Evolutionary conservation across 2,797 vertebrate species (phyloP), one percentile per base, ranked within the genome.

Genomic region (Anguilla obscura): DNA sequence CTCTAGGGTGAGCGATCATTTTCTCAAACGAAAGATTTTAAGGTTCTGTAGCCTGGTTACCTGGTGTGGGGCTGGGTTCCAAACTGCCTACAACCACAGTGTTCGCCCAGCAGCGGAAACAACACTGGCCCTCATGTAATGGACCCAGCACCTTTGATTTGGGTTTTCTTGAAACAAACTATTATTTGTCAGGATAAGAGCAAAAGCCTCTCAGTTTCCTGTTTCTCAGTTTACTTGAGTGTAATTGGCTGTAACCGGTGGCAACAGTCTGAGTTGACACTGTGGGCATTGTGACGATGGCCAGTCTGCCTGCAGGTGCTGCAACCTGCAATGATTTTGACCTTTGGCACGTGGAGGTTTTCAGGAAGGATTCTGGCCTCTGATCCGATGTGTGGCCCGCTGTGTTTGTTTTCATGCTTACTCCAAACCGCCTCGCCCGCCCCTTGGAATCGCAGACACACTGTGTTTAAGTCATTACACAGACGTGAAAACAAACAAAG

Each of bases 361-460:
- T n/a, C 3, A 1, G 30, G 33, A 36, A 80, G 21, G 76, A 24
- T n/a, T 24, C 36, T 80, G 36, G 36, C 76, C 76, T 80, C 40
- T 48, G 76, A 18, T 21, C 36, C 18, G 36, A 48, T 2, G 18
- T 48, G 40, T 80, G 40, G 18, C 40, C 36, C 18, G 24, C 85
- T 84, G 88, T 86, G 89, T 84, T 89, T 93, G 89, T 87, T 89
- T 90, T 87, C 85, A 71, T 86, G 91, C 91, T 86, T 89, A 2
- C 60, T n/a, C 60, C 21, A n/a, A 93, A 93, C 89, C 93, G 92
- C 92, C 90, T 89, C 87, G 85, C 89, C 95, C 40, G 3, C 76
- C 16, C 76, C 3, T 7, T 24, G 76, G 71, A 80, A 80, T 24
- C 21, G 1, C 18, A 9, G n/a, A 48, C 40, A 8, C 40, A 18